Evolutionary conservation across 1,140 invertebrate genomes (phyloP), one percentile per base, ranked within the genome.

Genomic region (Ditylenchus dipsaci): DNA sequence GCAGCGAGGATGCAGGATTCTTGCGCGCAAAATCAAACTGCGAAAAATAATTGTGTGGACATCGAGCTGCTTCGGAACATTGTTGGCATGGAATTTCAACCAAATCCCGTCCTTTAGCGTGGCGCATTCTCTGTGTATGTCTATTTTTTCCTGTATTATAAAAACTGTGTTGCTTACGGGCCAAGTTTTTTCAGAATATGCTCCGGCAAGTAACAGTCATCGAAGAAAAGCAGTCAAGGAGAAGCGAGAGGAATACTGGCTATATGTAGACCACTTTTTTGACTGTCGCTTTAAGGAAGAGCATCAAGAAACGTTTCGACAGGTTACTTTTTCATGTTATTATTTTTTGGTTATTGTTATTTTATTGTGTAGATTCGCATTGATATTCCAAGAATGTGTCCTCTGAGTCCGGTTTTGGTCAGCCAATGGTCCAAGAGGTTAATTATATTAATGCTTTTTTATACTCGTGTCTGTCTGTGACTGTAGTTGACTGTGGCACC

Each of bases 321-420:
- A 93, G 85, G 88, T 89, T 53, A 3, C 3, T 53, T 38, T 38
- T 38, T 38, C 23, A 53, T 53, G n/a, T 53, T 26, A 3, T 26
- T 53, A 68, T 19, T 49, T 45, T 33, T 71, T 0, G 5, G 9
- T 71, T 42, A 42, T 38, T 58, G 17, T 57, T 60, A 72, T 68
- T 75, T 45, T 63, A n/a, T 0, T 30, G 58, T 64, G 64, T 69
- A 91, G 88, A 95, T 96, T 84, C 91, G 94, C 84, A 96, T 95
- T 82, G 93, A 96, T 86, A 93, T 96, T 79, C 93, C 92, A 71
- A 87, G 93, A 84, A 96, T 95, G 93, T 93, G 91, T 84, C 92
- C 93, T 1, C 86, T 93, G 68, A 90, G 95, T 72, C 88, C 90
- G 17, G 86, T 95, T 63, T 96, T 86, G 91, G 95, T 86, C 92